phyloP scores from a whole-genome alignment of 2,113 vertebrate species.

The Peucedramus taeniatus region DNA sequence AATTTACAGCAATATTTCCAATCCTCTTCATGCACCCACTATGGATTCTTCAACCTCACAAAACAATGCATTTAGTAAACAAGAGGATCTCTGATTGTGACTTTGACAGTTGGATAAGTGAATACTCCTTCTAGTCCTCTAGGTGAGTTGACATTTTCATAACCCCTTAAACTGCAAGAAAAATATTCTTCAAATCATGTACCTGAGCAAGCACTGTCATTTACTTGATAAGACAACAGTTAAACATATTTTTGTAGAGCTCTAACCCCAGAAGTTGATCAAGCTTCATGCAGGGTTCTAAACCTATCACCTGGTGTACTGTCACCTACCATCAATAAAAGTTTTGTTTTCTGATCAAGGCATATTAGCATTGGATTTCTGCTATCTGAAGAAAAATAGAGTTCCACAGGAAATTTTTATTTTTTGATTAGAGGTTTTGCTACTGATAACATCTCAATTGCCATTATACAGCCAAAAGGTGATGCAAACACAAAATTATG shows the following conservation, averaged over 20 bases:
- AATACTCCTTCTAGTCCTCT: neutral
- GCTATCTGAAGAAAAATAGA: neutral
- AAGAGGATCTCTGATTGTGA: neutral
- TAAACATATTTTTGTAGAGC: neutral
- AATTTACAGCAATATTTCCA: neutral
- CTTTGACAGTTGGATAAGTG: neutral
- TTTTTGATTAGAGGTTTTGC: neutral
- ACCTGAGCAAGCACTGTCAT: neutral
- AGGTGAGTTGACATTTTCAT: neutral
- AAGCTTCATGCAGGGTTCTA: neutral
- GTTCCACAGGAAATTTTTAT: neutral
- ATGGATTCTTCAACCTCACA: neutral
- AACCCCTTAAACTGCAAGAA: neutral
- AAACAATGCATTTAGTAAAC: neutral
- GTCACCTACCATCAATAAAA: neutral
- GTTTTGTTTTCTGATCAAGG: neutral
- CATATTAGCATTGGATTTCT: neutral
- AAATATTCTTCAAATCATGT: neutral
- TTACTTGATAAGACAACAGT: neutral
- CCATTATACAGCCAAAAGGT: neutral
- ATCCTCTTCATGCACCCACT: neutral
- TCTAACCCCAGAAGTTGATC: neutral
- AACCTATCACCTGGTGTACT: neutral
- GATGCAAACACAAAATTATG: neutral
- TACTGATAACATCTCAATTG: neutral